Percentiles rank a stretch among this genome's conserved stretches.
These are phyloP conservation scores for Tricholaema leucomelas DNA, from an alignment of 2,113 vertebrate genomes.

Conservation along the genomic window DNA sequence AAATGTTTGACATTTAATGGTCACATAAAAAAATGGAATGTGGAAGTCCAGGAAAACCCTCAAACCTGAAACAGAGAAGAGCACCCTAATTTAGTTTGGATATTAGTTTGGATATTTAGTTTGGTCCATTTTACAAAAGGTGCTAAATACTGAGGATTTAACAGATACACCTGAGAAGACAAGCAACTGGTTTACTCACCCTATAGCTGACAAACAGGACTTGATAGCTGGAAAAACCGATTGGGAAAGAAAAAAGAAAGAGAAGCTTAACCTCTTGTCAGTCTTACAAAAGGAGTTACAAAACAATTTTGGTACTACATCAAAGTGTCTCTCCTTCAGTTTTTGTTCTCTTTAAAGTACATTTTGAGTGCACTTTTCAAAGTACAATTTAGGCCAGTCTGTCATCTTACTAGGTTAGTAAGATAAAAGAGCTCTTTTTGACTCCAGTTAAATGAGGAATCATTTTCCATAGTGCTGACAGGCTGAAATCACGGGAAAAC, in stretches of 20 bases:
- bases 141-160: not conserved
- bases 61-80: not conserved
- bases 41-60: not conserved
- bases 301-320: not conserved
- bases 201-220: not conserved
- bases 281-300: not conserved
- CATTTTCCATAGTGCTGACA: not conserved
- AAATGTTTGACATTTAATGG: not conserved
- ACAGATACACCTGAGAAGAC: not conserved
- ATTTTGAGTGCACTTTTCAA: not conserved
- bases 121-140: not conserved
- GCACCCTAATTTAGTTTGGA: not conserved
- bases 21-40: not conserved
- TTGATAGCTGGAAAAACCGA: not conserved
- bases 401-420: not conserved
- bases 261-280: not conserved
- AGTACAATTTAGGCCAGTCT: not conserved
- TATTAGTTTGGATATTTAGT: no score
- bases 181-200: not conserved
- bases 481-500: conserved; percentile 4
- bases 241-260: not conserved
- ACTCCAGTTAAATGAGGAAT: not conserved
- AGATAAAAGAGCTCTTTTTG: not conserved
- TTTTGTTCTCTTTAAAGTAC: not conserved
- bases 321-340: not conserved